Base-by-base conservation (phyloP, 1,140 invertebrate species). In the Drosophila busckii region DNA sequence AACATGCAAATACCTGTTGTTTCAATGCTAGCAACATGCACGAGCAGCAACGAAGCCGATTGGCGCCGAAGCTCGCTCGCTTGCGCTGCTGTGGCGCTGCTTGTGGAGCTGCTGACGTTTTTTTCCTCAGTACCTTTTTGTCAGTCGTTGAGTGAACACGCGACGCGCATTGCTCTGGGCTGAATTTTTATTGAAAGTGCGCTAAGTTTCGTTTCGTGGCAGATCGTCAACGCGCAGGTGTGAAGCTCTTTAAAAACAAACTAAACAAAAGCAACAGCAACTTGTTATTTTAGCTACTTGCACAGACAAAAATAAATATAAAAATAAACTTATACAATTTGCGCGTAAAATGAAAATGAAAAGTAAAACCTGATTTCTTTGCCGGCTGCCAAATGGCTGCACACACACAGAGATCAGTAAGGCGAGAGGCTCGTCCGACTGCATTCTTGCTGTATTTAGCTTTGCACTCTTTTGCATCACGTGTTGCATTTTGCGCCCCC, bases 381-480 rank as follows among this genome's bases (percentile, higher is more conserved):
- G 56, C 56, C 50, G 41, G 46, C 42, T 29, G 29, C n/a, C n/a
- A n/a, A n/a, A n/a, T n/a, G n/a, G n/a, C n/a, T n/a, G n/a, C n/a
- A n/a, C n/a, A n/a, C n/a, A n/a, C 16, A 53, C 10, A 17, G 20
- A 44, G 37, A 32, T 52, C 41, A 32, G 13, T 19, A 16, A 22
- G 45, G 26, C 35, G 66, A 70, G 73, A 55, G 73, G 73, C 73
- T 71, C 73, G 73, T 78, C 73, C 73, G 68, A 78, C 73, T 78
- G 73, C 73, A 78, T 78, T 78, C 67, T 70, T 78, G 38, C 3
- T 26, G 42, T 31, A 35, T 44, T n/a, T n/a, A n/a, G n/a, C 29
- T 35, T 42, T 52, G 28, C 48, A 42, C 38, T 42, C 40, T 45
- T 48, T 50, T 15, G 44, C 50, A 46, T 70, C 56, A 78, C 71